Percentiles rank a stretch among this genome's conserved stretches.
Conservation (phyloP, 2,113 vertebrate genomes). For the Engraulis encrasicolus region DNA sequence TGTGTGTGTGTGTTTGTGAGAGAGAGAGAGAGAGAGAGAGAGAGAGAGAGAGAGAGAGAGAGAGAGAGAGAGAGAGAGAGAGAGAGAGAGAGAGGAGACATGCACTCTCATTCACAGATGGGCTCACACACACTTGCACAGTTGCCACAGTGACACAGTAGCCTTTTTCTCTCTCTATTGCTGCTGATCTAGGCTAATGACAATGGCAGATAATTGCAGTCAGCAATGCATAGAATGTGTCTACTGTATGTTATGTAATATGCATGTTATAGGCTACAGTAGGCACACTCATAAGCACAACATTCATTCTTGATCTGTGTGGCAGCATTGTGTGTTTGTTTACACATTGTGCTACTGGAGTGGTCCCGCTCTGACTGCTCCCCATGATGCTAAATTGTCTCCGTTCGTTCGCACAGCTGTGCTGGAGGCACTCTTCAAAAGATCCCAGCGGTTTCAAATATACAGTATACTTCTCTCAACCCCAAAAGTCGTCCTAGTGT, state of each 20-base stretch:
- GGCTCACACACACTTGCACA: too few species aligned
- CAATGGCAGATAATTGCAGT: not conserved
- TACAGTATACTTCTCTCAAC: not conserved
- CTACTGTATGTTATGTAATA: conserved; percentile 3
- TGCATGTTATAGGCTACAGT: not conserved
- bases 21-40: too few species aligned
- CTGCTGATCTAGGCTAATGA: not conserved
- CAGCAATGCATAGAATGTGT: not conserved
- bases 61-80: too few species aligned
- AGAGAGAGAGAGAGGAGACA: too few species aligned
- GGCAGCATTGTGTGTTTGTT: not conserved
- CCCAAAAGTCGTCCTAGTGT: not conserved
- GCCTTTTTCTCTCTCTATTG: not conserved
- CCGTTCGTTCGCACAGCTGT: not conserved
- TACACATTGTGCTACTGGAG: not conserved
- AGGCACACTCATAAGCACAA: too few species aligned
- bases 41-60: too few species aligned
- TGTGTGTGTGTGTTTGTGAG: too few species aligned
- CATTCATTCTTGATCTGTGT: not conserved
- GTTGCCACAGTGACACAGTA: too few species aligned
- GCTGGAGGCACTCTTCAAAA: not conserved
- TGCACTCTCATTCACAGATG: too few species aligned
- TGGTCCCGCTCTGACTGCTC: not conserved
- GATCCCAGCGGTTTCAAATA: not conserved
- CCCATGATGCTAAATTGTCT: conserved; percentile 3